Evolutionary conservation across 2,888 invertebrate species (phyloP).

Genomic region (Thelaira solivaga): DNA sequence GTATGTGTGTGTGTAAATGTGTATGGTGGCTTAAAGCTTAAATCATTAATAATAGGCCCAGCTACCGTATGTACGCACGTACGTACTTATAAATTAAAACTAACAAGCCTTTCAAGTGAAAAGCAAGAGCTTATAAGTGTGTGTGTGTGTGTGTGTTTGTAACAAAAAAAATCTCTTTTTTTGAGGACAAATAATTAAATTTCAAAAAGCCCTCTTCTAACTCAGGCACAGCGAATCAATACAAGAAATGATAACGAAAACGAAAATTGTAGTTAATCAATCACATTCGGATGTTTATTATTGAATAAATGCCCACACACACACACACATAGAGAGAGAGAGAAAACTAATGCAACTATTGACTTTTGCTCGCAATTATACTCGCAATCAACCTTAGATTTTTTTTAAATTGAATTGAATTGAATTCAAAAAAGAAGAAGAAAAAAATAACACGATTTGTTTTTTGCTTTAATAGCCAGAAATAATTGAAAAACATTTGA

Average conservation of each 20-base stretch:
- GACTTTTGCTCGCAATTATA: not conserved
- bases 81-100: not conserved
- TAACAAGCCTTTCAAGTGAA: conserved; percentile 53
- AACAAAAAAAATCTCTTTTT: conserved; percentile 45
- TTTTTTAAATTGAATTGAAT: conserved; percentile 47
- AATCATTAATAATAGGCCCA: conserved; percentile 43
- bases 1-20: not conserved
- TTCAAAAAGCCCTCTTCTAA: conserved; percentile 10
- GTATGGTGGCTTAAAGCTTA: conserved; percentile 17
- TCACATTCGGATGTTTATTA: conserved; percentile 66
- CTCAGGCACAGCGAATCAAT: conserved; percentile 32
- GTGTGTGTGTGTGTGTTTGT: no score
- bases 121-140: conserved; percentile 8
- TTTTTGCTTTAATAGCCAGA: conserved; percentile 23
- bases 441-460: not conserved
- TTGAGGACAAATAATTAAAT: conserved; percentile 56
- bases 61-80: conserved; percentile 41
- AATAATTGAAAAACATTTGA: conserved; percentile 66
- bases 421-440: conserved; percentile 59
- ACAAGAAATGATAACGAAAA: conserved; percentile 64
- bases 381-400: conserved; percentile 21
- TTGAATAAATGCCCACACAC: conserved; percentile 8
- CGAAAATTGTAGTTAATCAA: conserved; percentile 74
- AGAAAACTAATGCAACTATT: conserved; percentile 13
- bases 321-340: not conserved